These are phyloP conservation scores for Cydia fagiglandana DNA, from an alignment of 1,140 invertebrate genomes.

Conservation along the genomic window DNA sequence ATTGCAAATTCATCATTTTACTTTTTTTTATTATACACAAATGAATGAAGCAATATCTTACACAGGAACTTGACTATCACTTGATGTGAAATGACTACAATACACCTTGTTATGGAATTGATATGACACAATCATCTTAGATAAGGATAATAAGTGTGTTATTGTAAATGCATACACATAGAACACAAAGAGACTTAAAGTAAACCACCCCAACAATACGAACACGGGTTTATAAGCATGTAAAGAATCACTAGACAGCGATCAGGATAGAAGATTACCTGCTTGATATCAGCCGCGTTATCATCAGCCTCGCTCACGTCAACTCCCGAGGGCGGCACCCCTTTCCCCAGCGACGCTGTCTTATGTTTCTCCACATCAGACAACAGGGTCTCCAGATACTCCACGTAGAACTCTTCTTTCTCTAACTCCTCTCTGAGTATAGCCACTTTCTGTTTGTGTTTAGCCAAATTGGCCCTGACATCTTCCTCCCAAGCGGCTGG, in stretches of 20 bases:
- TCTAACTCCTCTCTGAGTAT: slow-evolving; percentile 90
- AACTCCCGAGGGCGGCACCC: slow-evolving; percentile 68
- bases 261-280: slow-evolving; percentile 55
- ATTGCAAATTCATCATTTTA: background rate
- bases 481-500: slow-evolving; percentile 95
- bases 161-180: slow-evolving; percentile 20
- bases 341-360: slow-evolving; percentile 62
- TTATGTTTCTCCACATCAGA: slow-evolving; percentile 90
- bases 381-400: slow-evolving; percentile 90
- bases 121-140: slow-evolving; percentile 33
- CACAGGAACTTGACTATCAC: background rate
- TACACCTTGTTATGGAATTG: slow-evolving; percentile 22
- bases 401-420: slow-evolving; percentile 94
- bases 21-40: background rate
- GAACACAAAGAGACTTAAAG: slow-evolving; percentile 18
- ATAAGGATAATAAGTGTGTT: slow-evolving; percentile 34
- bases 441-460: slow-evolving; percentile 90
- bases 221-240: background rate
- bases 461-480: slow-evolving; percentile 91
- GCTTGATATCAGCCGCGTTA: slow-evolving; percentile 75
- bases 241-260: slow-evolving; percentile 17
- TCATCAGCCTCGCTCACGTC: slow-evolving; percentile 69
- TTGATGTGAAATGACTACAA: slow-evolving; percentile 4
- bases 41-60: background rate
- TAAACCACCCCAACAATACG: background rate